These are phyloP conservation scores for Hippocampus zosterae DNA, from an alignment of 2,113 vertebrate species.

Conservation along the genomic window DNA sequence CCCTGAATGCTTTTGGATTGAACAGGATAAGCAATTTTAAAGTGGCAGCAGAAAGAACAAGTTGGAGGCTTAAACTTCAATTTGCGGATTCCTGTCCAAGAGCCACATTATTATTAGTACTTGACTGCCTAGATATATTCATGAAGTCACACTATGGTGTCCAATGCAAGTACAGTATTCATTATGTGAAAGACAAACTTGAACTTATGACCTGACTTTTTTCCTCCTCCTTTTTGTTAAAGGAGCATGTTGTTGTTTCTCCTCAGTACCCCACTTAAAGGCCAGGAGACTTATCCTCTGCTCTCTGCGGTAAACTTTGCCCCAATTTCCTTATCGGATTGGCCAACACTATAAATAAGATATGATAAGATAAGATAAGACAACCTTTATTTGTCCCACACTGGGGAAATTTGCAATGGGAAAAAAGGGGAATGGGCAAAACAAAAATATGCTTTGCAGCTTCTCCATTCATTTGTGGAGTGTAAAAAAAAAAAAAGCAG, in stretches of 20 bases:
- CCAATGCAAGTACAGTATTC: constrained; percentile 19
- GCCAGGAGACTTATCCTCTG: constrained; percentile 61
- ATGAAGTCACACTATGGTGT: not conserved
- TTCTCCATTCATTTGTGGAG: not conserved
- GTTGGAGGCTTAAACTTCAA: constrained; percentile 35
- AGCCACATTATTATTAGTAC: constrained; percentile 38
- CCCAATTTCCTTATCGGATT: constrained; percentile 73
- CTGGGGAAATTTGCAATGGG: too few species aligned
- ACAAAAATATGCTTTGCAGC: constrained; percentile 45
- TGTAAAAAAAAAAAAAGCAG: not conserved
- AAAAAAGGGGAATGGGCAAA: constrained; percentile 24
- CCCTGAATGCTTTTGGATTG: constrained; percentile 30
- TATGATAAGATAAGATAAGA: too few species aligned
- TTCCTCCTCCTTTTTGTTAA: constrained; percentile 15
- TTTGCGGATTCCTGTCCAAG: constrained; percentile 41
- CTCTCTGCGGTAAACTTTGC: constrained; percentile 73
- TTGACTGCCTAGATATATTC: constrained; percentile 13
- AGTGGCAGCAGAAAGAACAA: constrained; percentile 6
- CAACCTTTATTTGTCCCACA: too few species aligned
- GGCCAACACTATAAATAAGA: constrained; percentile 56
- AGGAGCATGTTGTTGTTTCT: constrained; percentile 56
- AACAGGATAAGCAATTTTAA: constrained; percentile 11
- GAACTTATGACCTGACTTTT: constrained; percentile 47
- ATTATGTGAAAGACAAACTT: constrained; percentile 32
- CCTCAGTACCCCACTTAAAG: constrained; percentile 55